Evolutionary conservation across 1,140 invertebrate species (phyloP).

Genomic region (Neodiprion lecontei): DNA sequence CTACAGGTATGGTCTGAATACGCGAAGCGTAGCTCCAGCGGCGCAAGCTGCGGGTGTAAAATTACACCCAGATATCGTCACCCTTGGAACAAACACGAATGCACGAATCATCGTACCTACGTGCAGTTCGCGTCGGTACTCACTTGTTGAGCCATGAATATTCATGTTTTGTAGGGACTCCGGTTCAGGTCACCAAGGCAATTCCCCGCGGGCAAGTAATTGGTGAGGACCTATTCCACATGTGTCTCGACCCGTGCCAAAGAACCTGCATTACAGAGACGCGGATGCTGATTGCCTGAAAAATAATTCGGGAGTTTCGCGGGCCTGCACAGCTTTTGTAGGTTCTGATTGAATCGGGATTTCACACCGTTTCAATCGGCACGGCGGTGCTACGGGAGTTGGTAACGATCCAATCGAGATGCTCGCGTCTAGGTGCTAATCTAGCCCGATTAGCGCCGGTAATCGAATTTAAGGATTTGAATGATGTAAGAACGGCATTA

Average conservation of each 20-base stretch:
- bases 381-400: background rate
- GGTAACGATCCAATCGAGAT: background rate
- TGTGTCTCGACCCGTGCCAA: background rate
- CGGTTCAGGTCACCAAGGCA: background rate
- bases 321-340: background rate
- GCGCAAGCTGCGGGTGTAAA: background rate
- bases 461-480: background rate
- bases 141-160: slow-evolving; percentile 4
- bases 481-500: too few relatives aligned
- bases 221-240: background rate
- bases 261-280: background rate
- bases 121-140: background rate
- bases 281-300: background rate
- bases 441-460: background rate
- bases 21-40: too few relatives aligned
- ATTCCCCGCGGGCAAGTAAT: background rate
- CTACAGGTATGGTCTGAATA: too few relatives aligned
- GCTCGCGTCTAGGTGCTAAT: slow-evolving; percentile 4
- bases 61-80: background rate
- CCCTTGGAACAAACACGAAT: background rate
- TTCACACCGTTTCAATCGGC: background rate
- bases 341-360: background rate
- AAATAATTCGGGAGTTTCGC: background rate
- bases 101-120: background rate
- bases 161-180: background rate